Evolutionary conservation across 2,113 vertebrate genomes (phyloP), one percentile per base, ranked within the genome.

Genomic region (Ptilorrhoa leucosticta): DNA sequence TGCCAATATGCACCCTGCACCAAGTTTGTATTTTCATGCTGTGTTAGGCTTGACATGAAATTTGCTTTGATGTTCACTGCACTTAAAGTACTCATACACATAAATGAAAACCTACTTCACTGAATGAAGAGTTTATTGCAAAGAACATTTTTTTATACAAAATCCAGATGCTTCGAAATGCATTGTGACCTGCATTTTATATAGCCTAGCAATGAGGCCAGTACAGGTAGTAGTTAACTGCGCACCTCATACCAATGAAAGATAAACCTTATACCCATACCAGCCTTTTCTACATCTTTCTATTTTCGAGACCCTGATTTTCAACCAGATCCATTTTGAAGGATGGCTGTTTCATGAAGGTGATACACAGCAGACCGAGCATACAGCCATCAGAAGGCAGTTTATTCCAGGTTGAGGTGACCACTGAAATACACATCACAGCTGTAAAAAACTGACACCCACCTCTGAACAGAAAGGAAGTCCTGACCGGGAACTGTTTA

Each of bases 331-430:
- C 7, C 27, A 63, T 37, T 63, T 28, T 78, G 56, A 45, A 95
- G 23, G 23, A 31, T 35, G 22, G 8, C 18, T 93, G 30, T 69
- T 51, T 15, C 16, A 71, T 0, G 9, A 64, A 48, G 10, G 26
- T n/a, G 27, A 20, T 20, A 58, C 0, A 0, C 2, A 6, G 16
- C 14, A 78, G n/a, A 84, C 19, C 30, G 15, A 56, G 27, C 12
- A 66, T 51, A 11, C 15, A 60, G 20, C 4, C 35, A 39, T 30
- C 35, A 84, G n/a, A 70, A 16, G 6, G 16, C 22, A 15, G 3
- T 44, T 78, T 53, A 85, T 21, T 84, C 54, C 37, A 75, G 3
- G 42, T 0, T 0, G 2, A 94, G 23, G 22, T 3, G 0, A 3
- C 23, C 58, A 71, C 13, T 42, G 26, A 89, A 50, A 24, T 37